Base-by-base conservation (phyloP, 1,140 invertebrate species). In the Drosophila dunni region DNA sequence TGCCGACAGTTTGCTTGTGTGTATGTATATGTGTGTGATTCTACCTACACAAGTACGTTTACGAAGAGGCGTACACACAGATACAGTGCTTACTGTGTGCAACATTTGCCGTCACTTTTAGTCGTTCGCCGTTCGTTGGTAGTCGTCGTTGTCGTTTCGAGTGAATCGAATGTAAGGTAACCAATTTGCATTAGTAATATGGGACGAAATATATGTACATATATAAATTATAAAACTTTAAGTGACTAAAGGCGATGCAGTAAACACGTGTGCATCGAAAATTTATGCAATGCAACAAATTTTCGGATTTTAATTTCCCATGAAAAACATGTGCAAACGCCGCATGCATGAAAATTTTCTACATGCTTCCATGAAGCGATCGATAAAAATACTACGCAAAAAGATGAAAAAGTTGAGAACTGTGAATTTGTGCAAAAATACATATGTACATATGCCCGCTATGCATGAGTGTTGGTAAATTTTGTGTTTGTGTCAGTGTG, bases 81-180 rank as follows among this genome's bases (percentile, higher is more conserved):
- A 84, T 81, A 85, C 74, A 75, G 62, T 64, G 63, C 68, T 63
- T 76, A 68, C 62, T 78, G 64, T 77, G 74, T 84, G 81, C 81
- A 85, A 62, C 77, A 79, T 78, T 85, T 71, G 65, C 78, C 69
- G 70, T 85, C 80, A 78, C 71, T 86, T 75, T 86, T 78, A 86
- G 78, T 77, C 69, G 75, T 78, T 80, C 78, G 75, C 75, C 83
- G 79, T 88, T 86, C 85, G 84, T 84, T 81, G 84, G 75, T 89
- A 89, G 84, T 89, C 85, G 88, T 89, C 79, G 81, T 86, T 74
- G 82, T 84, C 84, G 81, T 84, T 89, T 90, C 83, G 74, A 90
- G 84, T 90, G 82, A 89, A 71, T 89, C 85, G 75, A 89, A 89
- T 89, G 84, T 89, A 89, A 89, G 84, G 84, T 89, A 89, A 90